Evolutionary conservation across 2,797 vertebrate species (phyloP).

Genomic region (Botia almorhae): DNA sequence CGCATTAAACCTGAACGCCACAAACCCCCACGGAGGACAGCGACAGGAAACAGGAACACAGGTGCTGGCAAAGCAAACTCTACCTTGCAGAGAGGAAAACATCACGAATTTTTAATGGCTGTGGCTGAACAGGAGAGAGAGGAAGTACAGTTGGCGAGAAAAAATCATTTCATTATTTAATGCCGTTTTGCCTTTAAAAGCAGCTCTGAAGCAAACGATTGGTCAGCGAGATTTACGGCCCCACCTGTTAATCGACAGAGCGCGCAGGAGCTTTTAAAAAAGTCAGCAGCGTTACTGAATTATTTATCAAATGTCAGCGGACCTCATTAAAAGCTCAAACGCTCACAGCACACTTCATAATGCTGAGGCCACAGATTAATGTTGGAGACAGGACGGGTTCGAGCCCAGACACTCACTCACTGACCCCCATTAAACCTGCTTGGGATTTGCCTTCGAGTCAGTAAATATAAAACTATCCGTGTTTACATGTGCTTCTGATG

Average conservation of each 20-base stretch:
- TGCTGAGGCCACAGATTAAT: conserved; percentile 47
- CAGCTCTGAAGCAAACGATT: conserved; percentile 62
- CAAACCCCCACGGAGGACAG: conserved; percentile 18
- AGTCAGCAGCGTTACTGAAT: conserved; percentile 68
- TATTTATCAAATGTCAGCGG: conserved; percentile 72
- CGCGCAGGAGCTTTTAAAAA: conserved; percentile 67
- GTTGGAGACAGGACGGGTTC: conserved; percentile 42
- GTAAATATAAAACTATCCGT: neutral
- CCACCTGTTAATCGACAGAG: conserved; percentile 63
- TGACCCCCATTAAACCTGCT: conserved; percentile 44
- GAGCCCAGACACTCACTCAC: conserved; percentile 36
- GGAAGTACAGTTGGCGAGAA: conserved; percentile 59
- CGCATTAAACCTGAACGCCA: neutral
- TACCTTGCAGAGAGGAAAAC: conserved; percentile 40
- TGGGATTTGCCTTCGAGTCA: conserved; percentile 20
- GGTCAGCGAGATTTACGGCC: conserved; percentile 63
- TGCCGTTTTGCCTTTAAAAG: conserved; percentile 62
- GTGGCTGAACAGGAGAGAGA: neutral
- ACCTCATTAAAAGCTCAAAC: conserved; percentile 65
- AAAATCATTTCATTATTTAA: conserved; percentile 71
- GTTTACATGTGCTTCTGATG: conserved; percentile 26
- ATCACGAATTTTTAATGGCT: conserved; percentile 41
- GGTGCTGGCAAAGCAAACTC: conserved; percentile 31
- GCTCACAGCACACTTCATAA: conserved; percentile 43
- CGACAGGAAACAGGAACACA: conserved; percentile 51